Evolutionary conservation across 2,888 invertebrate species (phyloP).

Genomic region (Ctena decussata): DNA sequence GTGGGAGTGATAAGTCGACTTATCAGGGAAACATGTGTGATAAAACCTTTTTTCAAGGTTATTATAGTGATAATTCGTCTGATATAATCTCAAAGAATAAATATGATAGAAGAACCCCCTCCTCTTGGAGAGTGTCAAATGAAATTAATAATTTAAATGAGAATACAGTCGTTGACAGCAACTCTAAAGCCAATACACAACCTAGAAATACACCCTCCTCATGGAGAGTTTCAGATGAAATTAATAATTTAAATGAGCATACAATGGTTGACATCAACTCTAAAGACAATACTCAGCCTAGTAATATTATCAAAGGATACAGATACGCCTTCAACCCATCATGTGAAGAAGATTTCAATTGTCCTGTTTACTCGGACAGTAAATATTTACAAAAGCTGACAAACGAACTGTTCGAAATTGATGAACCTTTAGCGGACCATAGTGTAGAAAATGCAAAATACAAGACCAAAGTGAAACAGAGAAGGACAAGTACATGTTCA

Average conservation of each 20-base stretch:
- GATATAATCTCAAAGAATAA: not conserved
- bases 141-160: not conserved
- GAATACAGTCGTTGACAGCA: too few relatives aligned
- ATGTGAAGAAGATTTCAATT: not conserved
- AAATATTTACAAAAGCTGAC: too few relatives aligned
- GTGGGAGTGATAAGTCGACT: not conserved
- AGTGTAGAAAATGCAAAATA: not conserved
- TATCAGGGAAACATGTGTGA: not conserved
- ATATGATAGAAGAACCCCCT: not conserved
- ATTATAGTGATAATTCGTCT: not conserved
- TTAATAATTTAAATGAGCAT: too few relatives aligned
- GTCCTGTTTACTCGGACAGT: too few relatives aligned
- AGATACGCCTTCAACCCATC: not conserved
- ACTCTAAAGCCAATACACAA: too few relatives aligned
- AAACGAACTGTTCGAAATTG: not conserved
- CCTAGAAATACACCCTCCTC: too few relatives aligned
- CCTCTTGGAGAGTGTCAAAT: not conserved
- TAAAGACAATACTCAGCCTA: too few relatives aligned
- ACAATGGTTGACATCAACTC: too few relatives aligned
- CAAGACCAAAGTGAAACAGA: slow-evolving; percentile 38
- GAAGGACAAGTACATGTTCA: slow-evolving; percentile 48
- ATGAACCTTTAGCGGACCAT: not conserved
- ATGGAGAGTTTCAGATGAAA: too few relatives aligned
- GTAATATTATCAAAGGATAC: not conserved
- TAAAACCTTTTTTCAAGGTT: not conserved